Conservation (phyloP, 2,113 vertebrate genomes). For the Ivindomyrus marchei region DNA sequence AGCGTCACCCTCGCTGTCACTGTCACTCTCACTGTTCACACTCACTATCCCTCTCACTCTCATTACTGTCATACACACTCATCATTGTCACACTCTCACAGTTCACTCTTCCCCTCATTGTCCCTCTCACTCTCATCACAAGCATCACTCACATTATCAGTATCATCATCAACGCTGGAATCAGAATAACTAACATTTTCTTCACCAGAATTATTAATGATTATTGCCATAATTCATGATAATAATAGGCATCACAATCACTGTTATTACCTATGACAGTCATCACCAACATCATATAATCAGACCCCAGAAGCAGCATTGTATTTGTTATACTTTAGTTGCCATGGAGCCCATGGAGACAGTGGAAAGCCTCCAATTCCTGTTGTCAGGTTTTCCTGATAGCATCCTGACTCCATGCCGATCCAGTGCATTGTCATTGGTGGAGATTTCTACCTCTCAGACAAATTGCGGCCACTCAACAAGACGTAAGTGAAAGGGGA, state of each 20-base stretch:
- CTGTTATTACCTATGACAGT: background rate
- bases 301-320: background rate
- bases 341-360: background rate
- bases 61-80: too few species aligned
- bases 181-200: background rate
- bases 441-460: background rate
- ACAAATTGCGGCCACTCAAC: background rate
- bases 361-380: background rate
- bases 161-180: background rate
- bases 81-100: background rate
- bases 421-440: background rate
- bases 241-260: background rate
- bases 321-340: background rate
- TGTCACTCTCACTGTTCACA: background rate
- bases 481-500: background rate
- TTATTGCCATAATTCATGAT: background rate
- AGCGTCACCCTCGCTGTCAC: slow-evolving; percentile 2
- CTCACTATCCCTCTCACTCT: background rate
- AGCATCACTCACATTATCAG: background rate
- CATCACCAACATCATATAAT: background rate
- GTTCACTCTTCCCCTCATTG: background rate
- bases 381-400: background rate
- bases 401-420: background rate
- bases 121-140: background rate
- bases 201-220: background rate